Conservation (phyloP, 2,797 vertebrate species). For the Acomys russatus region DNA sequence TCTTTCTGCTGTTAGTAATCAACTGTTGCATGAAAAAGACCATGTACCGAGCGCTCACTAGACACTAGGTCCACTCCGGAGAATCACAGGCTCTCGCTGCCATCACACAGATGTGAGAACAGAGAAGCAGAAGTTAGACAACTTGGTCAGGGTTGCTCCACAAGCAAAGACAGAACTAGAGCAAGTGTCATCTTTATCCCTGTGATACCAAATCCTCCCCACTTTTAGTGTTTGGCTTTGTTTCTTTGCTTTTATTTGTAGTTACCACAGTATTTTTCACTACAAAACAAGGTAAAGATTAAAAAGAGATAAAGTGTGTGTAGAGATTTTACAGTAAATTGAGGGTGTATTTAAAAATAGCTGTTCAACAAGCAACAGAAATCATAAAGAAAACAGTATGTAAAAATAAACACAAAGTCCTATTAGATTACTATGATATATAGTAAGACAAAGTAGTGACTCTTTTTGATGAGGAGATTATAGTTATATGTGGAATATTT, state of each 20-base stretch:
- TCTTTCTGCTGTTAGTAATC: constrained; percentile 10
- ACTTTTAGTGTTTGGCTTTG: background rate
- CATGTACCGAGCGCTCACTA: background rate
- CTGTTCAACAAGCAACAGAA: constrained; percentile 32
- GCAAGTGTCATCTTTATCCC: background rate
- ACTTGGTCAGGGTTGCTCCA: background rate
- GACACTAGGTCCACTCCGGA: background rate
- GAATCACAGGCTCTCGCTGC: background rate
- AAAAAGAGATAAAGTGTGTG: background rate
- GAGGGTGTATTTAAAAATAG: constrained; percentile 25
- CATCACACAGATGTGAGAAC: background rate
- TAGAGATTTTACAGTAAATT: constrained; percentile 11
- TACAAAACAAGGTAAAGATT: constrained; percentile 33
- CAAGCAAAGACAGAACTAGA: background rate
- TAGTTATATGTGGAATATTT: background rate
- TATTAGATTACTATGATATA: background rate
- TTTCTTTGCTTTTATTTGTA: constrained; percentile 18
- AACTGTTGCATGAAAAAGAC: background rate
- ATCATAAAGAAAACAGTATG: constrained; percentile 40
- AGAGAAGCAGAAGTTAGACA: background rate
- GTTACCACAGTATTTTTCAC: constrained; percentile 17
- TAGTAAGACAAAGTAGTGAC: background rate
- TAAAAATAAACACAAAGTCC: background rate
- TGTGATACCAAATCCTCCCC: background rate
- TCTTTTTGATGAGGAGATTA: background rate